Conservation (phyloP, 2,113 vertebrate species). For the Parotia lawesii region DNA sequence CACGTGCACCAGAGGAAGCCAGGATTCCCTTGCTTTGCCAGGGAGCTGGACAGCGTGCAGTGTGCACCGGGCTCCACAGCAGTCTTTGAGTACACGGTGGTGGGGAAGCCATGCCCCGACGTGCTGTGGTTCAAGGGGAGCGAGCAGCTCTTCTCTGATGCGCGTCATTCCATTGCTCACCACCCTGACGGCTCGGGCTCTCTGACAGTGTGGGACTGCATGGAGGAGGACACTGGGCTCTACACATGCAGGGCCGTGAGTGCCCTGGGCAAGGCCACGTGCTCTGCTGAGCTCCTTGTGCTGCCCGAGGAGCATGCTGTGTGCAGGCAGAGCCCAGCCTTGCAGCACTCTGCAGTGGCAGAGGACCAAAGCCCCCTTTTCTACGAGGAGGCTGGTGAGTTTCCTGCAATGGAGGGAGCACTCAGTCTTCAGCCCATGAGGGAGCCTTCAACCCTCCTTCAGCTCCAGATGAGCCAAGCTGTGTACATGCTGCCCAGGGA, state of each 20-base stretch:
- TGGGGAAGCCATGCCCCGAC: slow-evolving; percentile 75
- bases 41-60: accelerated
- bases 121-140: slow-evolving; percentile 82
- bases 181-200: slow-evolving; percentile 80
- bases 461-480: slow-evolving; percentile 65
- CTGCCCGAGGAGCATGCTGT: slow-evolving; percentile 28
- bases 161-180: slow-evolving; percentile 64
- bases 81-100: slow-evolving; percentile 75
- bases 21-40: not conserved
- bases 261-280: slow-evolving; percentile 72
- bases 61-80: not conserved
- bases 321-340: slow-evolving; percentile 28
- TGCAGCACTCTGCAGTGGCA: slow-evolving; percentile 58
- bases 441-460: slow-evolving; percentile 56
- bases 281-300: slow-evolving; percentile 78
- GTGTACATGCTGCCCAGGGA: slow-evolving; percentile 73
- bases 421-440: slow-evolving; percentile 43
- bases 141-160: slow-evolving; percentile 70
- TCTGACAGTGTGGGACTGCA: slow-evolving; percentile 71
- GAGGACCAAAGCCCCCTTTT: slow-evolving; percentile 63
- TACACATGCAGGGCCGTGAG: slow-evolving; percentile 81
- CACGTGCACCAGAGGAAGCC: accelerated
- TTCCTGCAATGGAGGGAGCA: not conserved
- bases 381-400: slow-evolving; percentile 53
- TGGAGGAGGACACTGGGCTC: slow-evolving; percentile 73